These are phyloP conservation scores for Isurus oxyrinchus DNA, from an alignment of 2,113 vertebrate genomes.

Conservation along the genomic window DNA sequence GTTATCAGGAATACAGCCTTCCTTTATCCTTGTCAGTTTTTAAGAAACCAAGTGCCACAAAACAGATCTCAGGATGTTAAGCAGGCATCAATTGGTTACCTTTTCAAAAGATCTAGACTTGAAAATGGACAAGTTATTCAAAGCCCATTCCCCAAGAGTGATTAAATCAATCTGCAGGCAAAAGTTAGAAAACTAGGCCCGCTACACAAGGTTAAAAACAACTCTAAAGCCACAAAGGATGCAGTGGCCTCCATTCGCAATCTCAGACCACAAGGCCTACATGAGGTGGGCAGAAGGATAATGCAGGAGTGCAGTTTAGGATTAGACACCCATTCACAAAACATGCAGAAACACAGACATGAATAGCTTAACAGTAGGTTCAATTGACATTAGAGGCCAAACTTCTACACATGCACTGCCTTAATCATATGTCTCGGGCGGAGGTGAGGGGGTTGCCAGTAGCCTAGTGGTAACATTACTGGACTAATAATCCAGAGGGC, in stretches of 20 bases:
- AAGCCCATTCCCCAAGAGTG: background rate
- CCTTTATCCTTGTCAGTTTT: background rate
- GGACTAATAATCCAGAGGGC: background rate
- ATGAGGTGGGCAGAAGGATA: background rate
- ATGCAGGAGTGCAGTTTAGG: background rate
- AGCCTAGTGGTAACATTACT: no score
- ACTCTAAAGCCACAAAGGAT: background rate
- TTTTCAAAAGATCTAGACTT: no score
- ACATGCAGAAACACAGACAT: background rate
- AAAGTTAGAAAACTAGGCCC: background rate
- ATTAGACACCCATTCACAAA: background rate
- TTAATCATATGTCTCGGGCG: background rate
- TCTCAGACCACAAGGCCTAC: background rate
- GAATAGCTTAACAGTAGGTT: background rate
- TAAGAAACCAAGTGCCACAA: background rate
- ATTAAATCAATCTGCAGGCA: background rate
- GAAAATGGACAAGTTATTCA: background rate
- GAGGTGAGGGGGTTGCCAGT: no score
- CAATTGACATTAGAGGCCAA: background rate
- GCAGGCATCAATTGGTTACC: no score
- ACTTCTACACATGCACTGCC: background rate
- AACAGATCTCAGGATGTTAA: background rate
- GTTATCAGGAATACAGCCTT: background rate
- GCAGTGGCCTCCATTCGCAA: background rate
- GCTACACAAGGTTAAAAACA: background rate